Percentiles rank a stretch among this genome's conserved stretches.
Evolutionary conservation across 2,797 vertebrate species (phyloP).

Genomic region (Coregonus ussuriensis): DNA sequence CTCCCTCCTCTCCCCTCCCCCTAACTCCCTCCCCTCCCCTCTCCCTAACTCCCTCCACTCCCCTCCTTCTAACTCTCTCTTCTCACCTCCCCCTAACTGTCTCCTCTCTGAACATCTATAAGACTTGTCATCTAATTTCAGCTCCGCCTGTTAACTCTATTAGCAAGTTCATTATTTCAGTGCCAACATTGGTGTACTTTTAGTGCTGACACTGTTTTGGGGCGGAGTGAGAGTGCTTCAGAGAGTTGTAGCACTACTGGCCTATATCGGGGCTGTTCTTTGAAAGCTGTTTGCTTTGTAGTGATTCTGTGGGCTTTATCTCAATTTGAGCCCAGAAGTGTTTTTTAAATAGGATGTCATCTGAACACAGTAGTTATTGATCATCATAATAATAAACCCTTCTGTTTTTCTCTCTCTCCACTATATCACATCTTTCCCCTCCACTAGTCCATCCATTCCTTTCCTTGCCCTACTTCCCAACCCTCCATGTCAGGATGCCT

Average conservation of each 20-base stretch:
- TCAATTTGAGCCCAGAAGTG: background rate
- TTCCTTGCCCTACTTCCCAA: constrained; percentile 15
- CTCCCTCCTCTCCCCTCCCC: too few relatives aligned
- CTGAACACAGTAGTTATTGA: background rate
- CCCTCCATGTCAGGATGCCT: constrained; percentile 47
- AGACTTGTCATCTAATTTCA: background rate
- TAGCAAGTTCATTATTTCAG: background rate
- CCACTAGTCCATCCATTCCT: background rate
- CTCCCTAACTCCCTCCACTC: too few relatives aligned
- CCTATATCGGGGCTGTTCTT: background rate
- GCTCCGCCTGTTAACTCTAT: background rate
- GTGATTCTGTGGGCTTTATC: background rate
- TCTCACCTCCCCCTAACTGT: too few relatives aligned
- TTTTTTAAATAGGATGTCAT: background rate
- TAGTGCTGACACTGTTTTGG: constrained; percentile 4
- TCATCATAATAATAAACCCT: constrained; percentile 7
- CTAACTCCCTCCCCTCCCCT: too few relatives aligned
- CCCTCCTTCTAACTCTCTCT: too few relatives aligned
- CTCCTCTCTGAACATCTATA: too few relatives aligned
- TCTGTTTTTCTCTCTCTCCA: constrained; percentile 15
- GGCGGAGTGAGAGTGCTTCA: background rate
- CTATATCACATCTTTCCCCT: constrained; percentile 4
- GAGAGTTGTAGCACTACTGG: background rate
- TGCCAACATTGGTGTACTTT: background rate
- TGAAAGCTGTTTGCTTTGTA: background rate